Conservation (phyloP, 92 coral and sea anemone species). For the Palythoa caribaeorum region DNA sequence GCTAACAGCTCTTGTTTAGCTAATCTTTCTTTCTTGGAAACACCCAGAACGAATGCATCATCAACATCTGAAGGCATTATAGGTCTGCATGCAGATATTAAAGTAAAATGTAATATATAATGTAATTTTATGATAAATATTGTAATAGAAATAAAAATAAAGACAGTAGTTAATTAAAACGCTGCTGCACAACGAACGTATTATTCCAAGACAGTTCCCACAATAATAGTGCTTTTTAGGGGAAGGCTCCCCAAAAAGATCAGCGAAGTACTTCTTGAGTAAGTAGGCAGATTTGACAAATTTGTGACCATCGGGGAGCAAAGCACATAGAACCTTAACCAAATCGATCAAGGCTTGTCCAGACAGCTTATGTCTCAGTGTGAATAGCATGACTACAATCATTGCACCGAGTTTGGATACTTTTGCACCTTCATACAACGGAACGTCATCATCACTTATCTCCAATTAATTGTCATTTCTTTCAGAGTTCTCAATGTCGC, state of each 20-base stretch:
- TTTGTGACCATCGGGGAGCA: conserved; percentile 62
- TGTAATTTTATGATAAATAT: no score
- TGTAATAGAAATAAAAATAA: no score
- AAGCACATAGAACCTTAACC: conserved; percentile 55
- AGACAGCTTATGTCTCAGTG: conserved; percentile 63
- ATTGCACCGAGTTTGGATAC: conserved; percentile 65
- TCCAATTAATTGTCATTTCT: neutral
- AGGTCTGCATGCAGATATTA: neutral
- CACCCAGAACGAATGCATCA: conserved; percentile 1
- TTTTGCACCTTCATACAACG: conserved; percentile 58
- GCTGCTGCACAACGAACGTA: neutral
- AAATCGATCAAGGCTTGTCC: conserved; percentile 68
- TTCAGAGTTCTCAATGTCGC: neutral
- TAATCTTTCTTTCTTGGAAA: neutral
- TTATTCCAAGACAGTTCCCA: conserved; percentile 59
- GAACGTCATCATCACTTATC: conserved; percentile 36
- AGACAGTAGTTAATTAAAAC: no score
- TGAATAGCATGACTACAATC: conserved; percentile 64
- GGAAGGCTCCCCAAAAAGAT: conserved; percentile 65
- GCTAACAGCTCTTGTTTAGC: neutral
- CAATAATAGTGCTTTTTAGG: conserved; percentile 65
- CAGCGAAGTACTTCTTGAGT: conserved; percentile 66
- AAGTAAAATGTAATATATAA: no score
- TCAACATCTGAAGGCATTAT: neutral
- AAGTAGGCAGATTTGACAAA: conserved; percentile 64